Base-by-base conservation (phyloP, 1,140 invertebrate genomes). In the Ephestia elutella region DNA sequence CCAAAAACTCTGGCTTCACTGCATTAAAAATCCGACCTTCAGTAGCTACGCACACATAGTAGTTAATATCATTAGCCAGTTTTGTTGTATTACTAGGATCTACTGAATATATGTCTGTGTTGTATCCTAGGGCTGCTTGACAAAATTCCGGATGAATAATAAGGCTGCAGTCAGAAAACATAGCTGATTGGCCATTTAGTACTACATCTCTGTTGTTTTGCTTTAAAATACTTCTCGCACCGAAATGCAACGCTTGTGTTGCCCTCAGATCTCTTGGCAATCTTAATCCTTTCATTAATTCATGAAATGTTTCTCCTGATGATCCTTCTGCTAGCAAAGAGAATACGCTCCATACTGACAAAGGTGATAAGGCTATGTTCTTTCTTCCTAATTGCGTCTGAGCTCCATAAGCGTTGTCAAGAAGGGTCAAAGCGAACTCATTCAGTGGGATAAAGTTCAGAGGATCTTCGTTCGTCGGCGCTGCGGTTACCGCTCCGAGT, bases 271-370 rank as follows among this genome's bases (percentile, higher is more conserved):
- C 79, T 8, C 69, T 71, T 3, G 90, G 87, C n/a, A 90, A 67
- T 30, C 71, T 66, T 10, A 91, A 68, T 48, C 74, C 80, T 25
- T 57, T 82, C 69, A 89, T 75, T 28, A 91, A 58, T 67, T 91
- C 83, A n/a, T 68, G 57, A 30, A 87, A 87, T 0, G 90, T 90
- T 18, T 87, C 82, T 2, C 84, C 90, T 9, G 78, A 69, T 0
- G 90, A 89, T 19, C 90, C 90, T 79, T 90, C 90, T 7, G 89
- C 78, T 28, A 90, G 66, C 32, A 91, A 68, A 8, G 89, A 75
- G 63, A 90, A 83, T 11, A 90, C 73, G 54, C 82, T 89, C 90
- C 90, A 90, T 30, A 90, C 68, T 18, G 89, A 90, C 18, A 89
- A 62, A 0, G 90, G 90, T 5, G 90, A 90, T 59, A 91, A 53